These are phyloP conservation scores for Acestrorhynchus altus DNA, from an alignment of 2,797 vertebrate species.

Conservation along the genomic window DNA sequence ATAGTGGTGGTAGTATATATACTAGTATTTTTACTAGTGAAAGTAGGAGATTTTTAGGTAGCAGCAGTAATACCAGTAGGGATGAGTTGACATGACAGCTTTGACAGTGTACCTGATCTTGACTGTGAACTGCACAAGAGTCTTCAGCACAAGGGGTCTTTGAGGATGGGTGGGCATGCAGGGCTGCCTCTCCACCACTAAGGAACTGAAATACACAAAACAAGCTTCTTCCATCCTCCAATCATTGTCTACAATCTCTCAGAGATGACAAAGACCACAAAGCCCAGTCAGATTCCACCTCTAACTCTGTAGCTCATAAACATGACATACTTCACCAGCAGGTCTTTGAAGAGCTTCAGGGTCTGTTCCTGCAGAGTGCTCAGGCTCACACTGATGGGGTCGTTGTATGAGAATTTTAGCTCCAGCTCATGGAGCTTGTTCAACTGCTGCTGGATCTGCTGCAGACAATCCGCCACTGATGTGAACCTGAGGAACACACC, in stretches of 20 bases:
- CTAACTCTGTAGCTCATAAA: neutral
- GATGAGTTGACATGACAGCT: neutral
- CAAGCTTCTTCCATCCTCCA: conserved; percentile 28
- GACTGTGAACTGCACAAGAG: conserved; percentile 83
- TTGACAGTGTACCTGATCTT: conserved; percentile 81
- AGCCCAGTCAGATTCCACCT: neutral
- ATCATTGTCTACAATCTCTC: neutral
- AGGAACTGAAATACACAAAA: conserved; percentile 64
- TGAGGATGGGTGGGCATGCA: conserved; percentile 83
- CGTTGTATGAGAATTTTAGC: conserved; percentile 77
- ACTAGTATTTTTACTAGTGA: too few species aligned
- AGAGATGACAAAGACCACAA: conserved; percentile 19
- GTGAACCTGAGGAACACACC: conserved; percentile 79
- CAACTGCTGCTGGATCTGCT: conserved; percentile 86
- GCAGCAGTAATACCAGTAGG: neutral
- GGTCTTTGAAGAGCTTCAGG: conserved; percentile 76
- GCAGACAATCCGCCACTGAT: conserved; percentile 82
- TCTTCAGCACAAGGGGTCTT: conserved; percentile 88
- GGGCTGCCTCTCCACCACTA: conserved; percentile 92
- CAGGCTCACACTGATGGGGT: conserved; percentile 77
- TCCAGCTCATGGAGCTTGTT: conserved; percentile 88
- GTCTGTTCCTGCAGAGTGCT: conserved; percentile 74
- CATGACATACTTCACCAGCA: conserved; percentile 83
- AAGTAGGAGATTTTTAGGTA: too few species aligned
- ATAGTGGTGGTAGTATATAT: too few species aligned